A percentile compares a stretch with the other conserved stretches of the same genome.
Conservation (phyloP, 1,140 invertebrate species). For the Bombus pascuorum region DNA sequence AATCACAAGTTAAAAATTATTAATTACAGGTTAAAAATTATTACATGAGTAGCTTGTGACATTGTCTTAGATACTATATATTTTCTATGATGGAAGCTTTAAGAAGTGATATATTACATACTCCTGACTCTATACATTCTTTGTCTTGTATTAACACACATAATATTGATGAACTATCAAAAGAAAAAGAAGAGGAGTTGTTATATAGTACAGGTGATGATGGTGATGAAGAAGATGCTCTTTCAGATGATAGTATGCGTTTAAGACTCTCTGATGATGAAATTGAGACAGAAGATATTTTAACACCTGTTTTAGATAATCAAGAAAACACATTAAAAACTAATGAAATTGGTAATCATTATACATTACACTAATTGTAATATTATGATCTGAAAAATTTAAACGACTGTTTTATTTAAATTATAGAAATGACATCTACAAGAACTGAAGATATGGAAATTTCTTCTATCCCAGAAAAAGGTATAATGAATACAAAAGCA, state of each 20-base stretch:
- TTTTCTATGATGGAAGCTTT: slow-evolving; percentile 74
- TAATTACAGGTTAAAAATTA: slow-evolving; percentile 67
- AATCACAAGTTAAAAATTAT: slow-evolving; percentile 61
- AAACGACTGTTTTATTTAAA: slow-evolving; percentile 15
- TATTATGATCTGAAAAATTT: background rate
- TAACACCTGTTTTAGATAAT: slow-evolving; percentile 11
- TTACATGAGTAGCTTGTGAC: slow-evolving; percentile 63
- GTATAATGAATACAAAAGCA: background rate
- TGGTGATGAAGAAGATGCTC: slow-evolving; percentile 75
- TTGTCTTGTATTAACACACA: slow-evolving; percentile 55
- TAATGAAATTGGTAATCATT: slow-evolving; percentile 35
- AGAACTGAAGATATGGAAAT: background rate
- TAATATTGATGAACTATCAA: slow-evolving; percentile 65
- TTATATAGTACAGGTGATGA: slow-evolving; percentile 71
- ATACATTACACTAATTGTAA: background rate
- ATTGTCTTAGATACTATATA: slow-evolving; percentile 42
- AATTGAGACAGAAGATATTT: slow-evolving; percentile 46
- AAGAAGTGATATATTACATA: slow-evolving; percentile 67
- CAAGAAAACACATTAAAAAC: slow-evolving; percentile 13
- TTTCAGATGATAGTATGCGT: slow-evolving; percentile 77
- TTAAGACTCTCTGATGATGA: slow-evolving; percentile 79
- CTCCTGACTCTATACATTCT: slow-evolving; percentile 66
- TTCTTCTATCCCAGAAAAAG: slow-evolving; percentile 1
- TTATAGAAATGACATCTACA: slow-evolving; percentile 38
- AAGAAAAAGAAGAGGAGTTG: slow-evolving; percentile 72